Base-by-base conservation (phyloP, 2,888 invertebrate genomes). In the Dynastes grantii region DNA sequence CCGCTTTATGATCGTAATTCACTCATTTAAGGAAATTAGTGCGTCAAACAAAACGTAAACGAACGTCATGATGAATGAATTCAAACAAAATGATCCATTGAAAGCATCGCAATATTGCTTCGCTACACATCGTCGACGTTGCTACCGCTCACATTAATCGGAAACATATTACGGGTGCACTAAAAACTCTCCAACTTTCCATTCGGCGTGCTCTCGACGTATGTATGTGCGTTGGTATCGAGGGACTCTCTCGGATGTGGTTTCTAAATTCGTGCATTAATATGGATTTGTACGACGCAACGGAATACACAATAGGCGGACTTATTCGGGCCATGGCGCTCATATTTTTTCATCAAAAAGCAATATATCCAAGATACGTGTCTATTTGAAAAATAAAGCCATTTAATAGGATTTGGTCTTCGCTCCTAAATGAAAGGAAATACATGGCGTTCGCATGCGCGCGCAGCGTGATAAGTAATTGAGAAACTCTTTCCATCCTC, bases 321-420 rank as follows among this genome's bases (percentile, higher is more conserved):
- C n/a, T 22, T 27, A 29, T 45, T 27, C 40, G 27, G 45, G 11
- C 2, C 8, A 16, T 22, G 4, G 49, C 27, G 40, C 29, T 49
- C 63, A 61, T 75, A 61, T 75, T 61, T 75, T 75, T 75, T 75
- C 73, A 75, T 75, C 73, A 75, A 75, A 63, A 63, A 61, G 61
- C 73, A 75, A 75, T 75, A 75, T 75, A 75, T 75, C 61, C 61
- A 22, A 40, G 61, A 37, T 75, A 73, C 73, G 73, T 63, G 73
- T 40, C 73, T 22, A 61, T 75, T 45, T 55, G 73, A 75, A 75
- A 75, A 75, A 75, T 75, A 63, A 61, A 49, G 40, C 61, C 61
- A 61, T 29, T 61, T 75, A 75, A 75, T 75, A 75, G 73, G 73
- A 61, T 75, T 75, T 45, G 73, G 61, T 9, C 22, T 40, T 6